phyloP scores from a whole-genome alignment of 2,888 invertebrate species.

The Brenthis ino region DNA sequence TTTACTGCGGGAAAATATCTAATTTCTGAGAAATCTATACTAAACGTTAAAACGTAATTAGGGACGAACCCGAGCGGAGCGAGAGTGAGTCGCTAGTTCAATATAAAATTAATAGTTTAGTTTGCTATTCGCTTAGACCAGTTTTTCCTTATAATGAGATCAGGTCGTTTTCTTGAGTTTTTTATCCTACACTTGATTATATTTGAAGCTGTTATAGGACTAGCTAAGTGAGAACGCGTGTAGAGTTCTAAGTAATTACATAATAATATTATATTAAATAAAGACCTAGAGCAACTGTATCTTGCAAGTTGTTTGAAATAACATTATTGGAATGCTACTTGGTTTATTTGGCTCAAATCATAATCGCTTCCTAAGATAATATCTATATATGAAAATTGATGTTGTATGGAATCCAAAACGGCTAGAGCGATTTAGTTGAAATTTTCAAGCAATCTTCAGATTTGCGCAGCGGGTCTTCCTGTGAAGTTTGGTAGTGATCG shows the following conservation, averaged over 20 bases:
- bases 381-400: too few species aligned
- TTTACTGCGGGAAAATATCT: too few species aligned
- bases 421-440: too few species aligned
- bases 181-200: neutral
- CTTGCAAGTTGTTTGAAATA: neutral
- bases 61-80: too few species aligned
- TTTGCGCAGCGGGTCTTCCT: too few species aligned
- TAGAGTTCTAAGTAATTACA: slow-evolving; percentile 1
- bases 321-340: neutral
- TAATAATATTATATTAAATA: slow-evolving; percentile 18
- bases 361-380: too few species aligned
- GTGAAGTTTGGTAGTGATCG: too few species aligned
- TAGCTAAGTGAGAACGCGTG: slow-evolving; percentile 3
- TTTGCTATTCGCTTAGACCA: neutral
- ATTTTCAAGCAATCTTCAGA: too few species aligned
- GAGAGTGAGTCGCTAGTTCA: too few species aligned
- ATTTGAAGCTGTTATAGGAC: neutral
- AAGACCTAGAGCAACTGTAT: neutral
- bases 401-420: too few species aligned
- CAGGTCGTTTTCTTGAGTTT: neutral
- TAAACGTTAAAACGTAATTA: too few species aligned
- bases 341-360: neutral
- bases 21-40: too few species aligned
- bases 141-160: slow-evolving; percentile 5
- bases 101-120: neutral